Evolutionary conservation across 1,140 invertebrate species (phyloP).

Genomic region (Lerema accius): DNA sequence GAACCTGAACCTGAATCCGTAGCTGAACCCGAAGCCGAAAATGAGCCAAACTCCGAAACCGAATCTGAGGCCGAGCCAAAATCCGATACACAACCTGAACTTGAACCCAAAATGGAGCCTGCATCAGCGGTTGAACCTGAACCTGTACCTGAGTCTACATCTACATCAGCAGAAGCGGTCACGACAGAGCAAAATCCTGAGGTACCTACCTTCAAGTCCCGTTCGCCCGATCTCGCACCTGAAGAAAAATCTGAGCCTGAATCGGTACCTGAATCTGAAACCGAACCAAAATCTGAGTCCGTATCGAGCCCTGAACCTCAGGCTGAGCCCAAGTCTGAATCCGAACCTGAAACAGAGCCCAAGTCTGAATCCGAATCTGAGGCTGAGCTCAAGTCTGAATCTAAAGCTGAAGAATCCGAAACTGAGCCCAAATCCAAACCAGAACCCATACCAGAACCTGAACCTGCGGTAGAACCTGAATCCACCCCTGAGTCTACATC

Average conservation of each 20-base stretch:
- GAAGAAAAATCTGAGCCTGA: neutral
- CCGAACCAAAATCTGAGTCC: slow-evolving; percentile 1
- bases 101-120: neutral
- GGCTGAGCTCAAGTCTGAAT: neutral
- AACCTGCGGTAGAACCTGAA: too few species aligned
- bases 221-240: neutral
- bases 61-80: neutral
- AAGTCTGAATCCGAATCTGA: neutral
- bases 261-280: neutral
- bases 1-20: neutral
- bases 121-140: too few species aligned
- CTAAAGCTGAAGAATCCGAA: neutral
- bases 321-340: neutral
- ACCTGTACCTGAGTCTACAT: neutral
- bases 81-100: neutral
- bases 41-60: too few species aligned
- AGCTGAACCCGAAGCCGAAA: neutral
- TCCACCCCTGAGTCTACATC: too few species aligned
- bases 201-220: neutral
- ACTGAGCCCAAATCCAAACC: neutral
- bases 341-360: neutral
- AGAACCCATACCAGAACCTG: neutral
- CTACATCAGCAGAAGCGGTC: neutral
- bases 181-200: neutral
- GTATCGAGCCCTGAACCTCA: neutral